phyloP scores from a whole-genome alignment of 2,888 invertebrate species.

The Thymelicus acteon region DNA sequence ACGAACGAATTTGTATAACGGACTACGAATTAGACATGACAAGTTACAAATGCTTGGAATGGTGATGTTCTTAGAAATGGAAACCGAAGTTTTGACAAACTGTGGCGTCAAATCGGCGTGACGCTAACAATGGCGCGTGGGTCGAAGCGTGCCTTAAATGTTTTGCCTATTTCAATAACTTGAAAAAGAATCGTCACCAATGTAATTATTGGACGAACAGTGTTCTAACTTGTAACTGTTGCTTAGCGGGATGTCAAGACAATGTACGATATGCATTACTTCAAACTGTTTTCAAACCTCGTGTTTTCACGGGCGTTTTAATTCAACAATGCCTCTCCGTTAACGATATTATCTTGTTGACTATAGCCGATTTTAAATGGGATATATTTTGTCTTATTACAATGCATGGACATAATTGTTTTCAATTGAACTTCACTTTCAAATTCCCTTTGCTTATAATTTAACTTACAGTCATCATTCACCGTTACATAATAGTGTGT shows the following conservation, averaged over 20 bases:
- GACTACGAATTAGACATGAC: slow-evolving; percentile 64
- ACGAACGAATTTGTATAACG: slow-evolving; percentile 64
- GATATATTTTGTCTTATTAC: slow-evolving; percentile 16
- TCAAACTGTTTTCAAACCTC: slow-evolving; percentile 42
- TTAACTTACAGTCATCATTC: no score
- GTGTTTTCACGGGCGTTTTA: slow-evolving; percentile 35
- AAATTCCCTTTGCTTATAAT: slow-evolving; percentile 3
- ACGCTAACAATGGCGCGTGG: slow-evolving; percentile 64
- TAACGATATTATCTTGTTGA: slow-evolving; percentile 27
- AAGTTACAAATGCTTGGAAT: slow-evolving; percentile 63
- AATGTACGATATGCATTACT: slow-evolving; percentile 65
- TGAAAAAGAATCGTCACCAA: slow-evolving; percentile 74
- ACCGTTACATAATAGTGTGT: no score
- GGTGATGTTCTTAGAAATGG: slow-evolving; percentile 71
- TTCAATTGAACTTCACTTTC: slow-evolving; percentile 19
- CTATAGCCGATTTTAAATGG: slow-evolving; percentile 27
- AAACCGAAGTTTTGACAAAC: slow-evolving; percentile 83
- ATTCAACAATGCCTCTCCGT: slow-evolving; percentile 29
- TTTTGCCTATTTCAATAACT: slow-evolving; percentile 76
- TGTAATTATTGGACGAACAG: slow-evolving; percentile 74
- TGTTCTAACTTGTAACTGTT: slow-evolving; percentile 75
- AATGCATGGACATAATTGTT: background rate
- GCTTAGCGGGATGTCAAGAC: slow-evolving; percentile 69
- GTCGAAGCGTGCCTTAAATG: slow-evolving; percentile 74
- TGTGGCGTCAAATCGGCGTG: slow-evolving; percentile 67